Evolutionary conservation across 2,797 vertebrate genomes (phyloP).

Genomic region (Philypnodon macrostomus): DNA sequence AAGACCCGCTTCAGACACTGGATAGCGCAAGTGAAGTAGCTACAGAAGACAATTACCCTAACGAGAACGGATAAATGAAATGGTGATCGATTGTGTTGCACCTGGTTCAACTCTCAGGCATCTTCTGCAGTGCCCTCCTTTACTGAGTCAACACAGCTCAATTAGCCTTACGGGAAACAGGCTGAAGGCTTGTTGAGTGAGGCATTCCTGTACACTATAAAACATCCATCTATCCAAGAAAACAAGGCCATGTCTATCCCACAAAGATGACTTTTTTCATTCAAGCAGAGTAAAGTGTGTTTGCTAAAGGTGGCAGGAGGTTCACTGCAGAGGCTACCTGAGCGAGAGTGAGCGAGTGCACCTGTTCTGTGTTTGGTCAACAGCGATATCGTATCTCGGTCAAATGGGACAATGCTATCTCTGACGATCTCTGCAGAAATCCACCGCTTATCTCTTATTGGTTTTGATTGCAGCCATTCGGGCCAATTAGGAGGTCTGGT

Average conservation of each 20-base stretch:
- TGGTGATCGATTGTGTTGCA: conserved; percentile 17
- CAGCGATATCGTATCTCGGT: conserved; percentile 45
- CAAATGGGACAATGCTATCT: conserved; percentile 64
- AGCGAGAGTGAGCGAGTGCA: conserved; percentile 53
- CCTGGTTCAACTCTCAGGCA: conserved; percentile 16
- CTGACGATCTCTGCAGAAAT: conserved; percentile 54
- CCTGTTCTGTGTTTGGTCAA: conserved; percentile 76
- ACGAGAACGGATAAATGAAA: conserved; percentile 26
- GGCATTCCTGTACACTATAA: conserved; percentile 42
- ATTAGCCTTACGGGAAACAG: conserved; percentile 42
- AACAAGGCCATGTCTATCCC: conserved; percentile 32
- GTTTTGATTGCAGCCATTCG: conserved; percentile 63
- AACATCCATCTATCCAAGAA: conserved; percentile 23
- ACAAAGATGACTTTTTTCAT: conserved; percentile 37
- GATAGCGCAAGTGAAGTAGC: conserved; percentile 14
- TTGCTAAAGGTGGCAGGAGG: conserved; percentile 60
- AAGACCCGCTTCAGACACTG: conserved; percentile 36
- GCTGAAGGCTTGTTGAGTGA: conserved; percentile 19
- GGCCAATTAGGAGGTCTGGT: conserved; percentile 61
- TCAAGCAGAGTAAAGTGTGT: conserved; percentile 52
- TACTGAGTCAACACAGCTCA: conserved; percentile 41
- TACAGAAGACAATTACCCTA: conserved; percentile 24
- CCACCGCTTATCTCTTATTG: conserved; percentile 70
- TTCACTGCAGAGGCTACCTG: conserved; percentile 55
- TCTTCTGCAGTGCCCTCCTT: conserved; percentile 23